These are phyloP conservation scores for Thunnus thynnus DNA, from an alignment of 2,113 vertebrate species.

Conservation along the genomic window DNA sequence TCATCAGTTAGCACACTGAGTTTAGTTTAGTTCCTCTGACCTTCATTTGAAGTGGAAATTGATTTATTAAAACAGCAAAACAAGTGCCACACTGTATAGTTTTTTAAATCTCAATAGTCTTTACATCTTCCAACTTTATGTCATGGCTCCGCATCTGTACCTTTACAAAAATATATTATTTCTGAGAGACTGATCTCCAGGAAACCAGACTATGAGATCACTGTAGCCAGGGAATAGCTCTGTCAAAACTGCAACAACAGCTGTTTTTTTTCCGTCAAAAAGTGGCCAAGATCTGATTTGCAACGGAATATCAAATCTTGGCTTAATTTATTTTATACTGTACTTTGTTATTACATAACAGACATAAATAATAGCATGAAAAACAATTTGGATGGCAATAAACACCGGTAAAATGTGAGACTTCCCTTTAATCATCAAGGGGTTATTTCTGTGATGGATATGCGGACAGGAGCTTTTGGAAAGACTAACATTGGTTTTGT, in stretches of 20 bases:
- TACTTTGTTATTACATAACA: neutral
- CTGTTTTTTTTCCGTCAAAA: neutral
- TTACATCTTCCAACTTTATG: neutral
- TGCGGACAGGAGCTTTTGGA: neutral
- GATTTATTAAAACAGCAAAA: neutral
- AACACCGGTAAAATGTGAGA: neutral
- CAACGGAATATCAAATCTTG: rapidly evolving
- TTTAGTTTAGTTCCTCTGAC: neutral
- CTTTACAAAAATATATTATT: neutral
- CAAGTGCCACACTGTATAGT: neutral
- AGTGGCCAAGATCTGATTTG: neutral
- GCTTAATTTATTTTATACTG: neutral
- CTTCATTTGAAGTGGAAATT: neutral
- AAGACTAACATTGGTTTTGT: neutral
- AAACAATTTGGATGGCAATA: rapidly evolving
- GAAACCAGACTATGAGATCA: neutral
- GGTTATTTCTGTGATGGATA: neutral
- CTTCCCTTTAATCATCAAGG: neutral
- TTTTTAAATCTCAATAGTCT: too few species aligned
- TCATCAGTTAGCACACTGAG: neutral
- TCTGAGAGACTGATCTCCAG: neutral
- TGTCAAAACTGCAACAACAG: too few species aligned
- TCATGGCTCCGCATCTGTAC: neutral
- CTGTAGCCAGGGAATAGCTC: neutral
- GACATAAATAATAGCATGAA: neutral